These are phyloP conservation scores for Parnassius smintheus DNA, from an alignment of 2,888 invertebrate genomes.

Conservation along the genomic window DNA sequence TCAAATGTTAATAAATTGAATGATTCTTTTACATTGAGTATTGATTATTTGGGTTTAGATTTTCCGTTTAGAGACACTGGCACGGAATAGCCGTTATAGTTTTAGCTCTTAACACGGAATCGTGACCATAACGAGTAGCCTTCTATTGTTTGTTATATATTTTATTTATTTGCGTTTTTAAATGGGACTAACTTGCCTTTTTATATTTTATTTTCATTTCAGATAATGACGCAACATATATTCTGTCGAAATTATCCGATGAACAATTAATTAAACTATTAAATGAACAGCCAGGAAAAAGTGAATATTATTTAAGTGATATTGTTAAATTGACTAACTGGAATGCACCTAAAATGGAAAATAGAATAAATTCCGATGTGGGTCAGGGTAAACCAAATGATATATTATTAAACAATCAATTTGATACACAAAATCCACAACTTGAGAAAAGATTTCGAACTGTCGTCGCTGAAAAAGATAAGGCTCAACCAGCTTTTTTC, in stretches of 20 bases:
- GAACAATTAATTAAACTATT: slow-evolving; percentile 60
- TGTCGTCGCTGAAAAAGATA: slow-evolving; percentile 34
- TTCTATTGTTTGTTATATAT: too few relatives aligned
- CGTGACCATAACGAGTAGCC: too few relatives aligned
- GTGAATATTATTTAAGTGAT: slow-evolving; percentile 56
- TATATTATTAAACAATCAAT: slow-evolving; percentile 25
- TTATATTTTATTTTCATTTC: slow-evolving; percentile 25
- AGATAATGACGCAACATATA: slow-evolving; percentile 60
- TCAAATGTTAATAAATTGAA: too few relatives aligned
- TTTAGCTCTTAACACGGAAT: too few relatives aligned
- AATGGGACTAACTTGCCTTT: not conserved
- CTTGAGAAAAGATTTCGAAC: slow-evolving; percentile 31
- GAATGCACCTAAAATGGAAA: slow-evolving; percentile 32
- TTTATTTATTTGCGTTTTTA: not conserved
- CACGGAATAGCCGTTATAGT: too few relatives aligned
- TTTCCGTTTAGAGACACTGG: too few relatives aligned
- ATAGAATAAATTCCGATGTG: slow-evolving; percentile 26
- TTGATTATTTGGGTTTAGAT: too few relatives aligned
- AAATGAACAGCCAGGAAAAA: slow-evolving; percentile 54
- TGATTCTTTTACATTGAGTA: too few relatives aligned
- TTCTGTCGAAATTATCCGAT: slow-evolving; percentile 66
- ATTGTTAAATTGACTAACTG: slow-evolving; percentile 47
- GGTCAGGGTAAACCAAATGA: slow-evolving; percentile 22
- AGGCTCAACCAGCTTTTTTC: slow-evolving; percentile 46
- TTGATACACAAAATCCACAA: slow-evolving; percentile 30